Conservation (phyloP, 1,140 invertebrate genomes). For the Psilanteris sp. region DNA sequence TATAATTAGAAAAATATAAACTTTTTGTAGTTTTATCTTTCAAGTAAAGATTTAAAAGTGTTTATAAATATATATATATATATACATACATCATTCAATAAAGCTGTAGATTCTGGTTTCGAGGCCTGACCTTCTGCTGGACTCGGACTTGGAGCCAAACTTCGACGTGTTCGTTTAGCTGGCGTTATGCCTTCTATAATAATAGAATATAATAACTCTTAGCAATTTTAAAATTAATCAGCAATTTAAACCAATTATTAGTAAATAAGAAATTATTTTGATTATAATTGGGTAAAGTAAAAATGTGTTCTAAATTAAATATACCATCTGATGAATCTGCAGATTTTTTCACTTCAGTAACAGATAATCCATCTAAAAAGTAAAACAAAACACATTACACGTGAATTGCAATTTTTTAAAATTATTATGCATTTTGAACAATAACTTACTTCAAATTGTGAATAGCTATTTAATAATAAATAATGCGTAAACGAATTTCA, state of each 20-base stretch:
- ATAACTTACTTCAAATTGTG: conserved; percentile 13
- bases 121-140: conserved; percentile 77
- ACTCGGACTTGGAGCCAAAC: conserved; percentile 76
- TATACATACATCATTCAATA: conserved; percentile 74
- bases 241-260: too few relatives aligned
- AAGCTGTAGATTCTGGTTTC: conserved; percentile 78
- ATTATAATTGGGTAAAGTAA: too few relatives aligned
- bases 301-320: conserved; percentile 4
- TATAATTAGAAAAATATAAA: too few relatives aligned
- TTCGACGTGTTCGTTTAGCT: conserved; percentile 72
- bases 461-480: too few relatives aligned
- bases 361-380: conserved; percentile 61
- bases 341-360: conserved; percentile 62
- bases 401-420: too few relatives aligned
- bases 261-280: too few relatives aligned
- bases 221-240: too few relatives aligned
- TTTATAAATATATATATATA: too few relatives aligned
- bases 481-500: too few relatives aligned
- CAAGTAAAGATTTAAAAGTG: too few relatives aligned
- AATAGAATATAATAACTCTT: neutral
- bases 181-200: conserved; percentile 64
- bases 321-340: conserved; percentile 75
- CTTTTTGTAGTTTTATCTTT: too few relatives aligned
- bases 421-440: too few relatives aligned
- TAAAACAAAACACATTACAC: conserved; percentile 18